Percentiles rank a stretch among this genome's conserved stretches.
These are phyloP conservation scores for Entomyzon cyanotis DNA, from an alignment of 2,113 vertebrate species.

Conservation along the genomic window DNA sequence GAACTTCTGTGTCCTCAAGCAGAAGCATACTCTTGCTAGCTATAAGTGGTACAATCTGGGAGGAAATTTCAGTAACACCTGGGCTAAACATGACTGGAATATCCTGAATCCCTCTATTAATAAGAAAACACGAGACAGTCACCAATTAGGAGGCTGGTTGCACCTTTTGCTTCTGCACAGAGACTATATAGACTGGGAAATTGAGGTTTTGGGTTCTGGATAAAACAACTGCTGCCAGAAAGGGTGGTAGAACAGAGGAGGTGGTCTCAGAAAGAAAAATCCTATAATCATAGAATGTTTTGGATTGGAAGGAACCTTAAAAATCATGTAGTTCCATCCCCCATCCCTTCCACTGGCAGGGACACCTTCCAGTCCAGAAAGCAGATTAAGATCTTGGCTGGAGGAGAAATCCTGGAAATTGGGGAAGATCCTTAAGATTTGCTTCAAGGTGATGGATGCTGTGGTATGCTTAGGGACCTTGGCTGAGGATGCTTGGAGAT, in stretches of 20 bases:
- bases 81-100: background rate
- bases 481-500: background rate
- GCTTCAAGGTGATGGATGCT: background rate
- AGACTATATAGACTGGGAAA: background rate
- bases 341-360: background rate
- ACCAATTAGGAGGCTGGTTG: background rate
- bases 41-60: background rate
- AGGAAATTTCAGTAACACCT: background rate
- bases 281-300: background rate
- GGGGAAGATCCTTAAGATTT: background rate
- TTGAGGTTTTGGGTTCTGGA: background rate
- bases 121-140: background rate
- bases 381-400: background rate
- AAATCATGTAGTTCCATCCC: fast-evolving
- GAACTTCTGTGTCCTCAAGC: background rate
- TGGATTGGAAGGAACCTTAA: background rate
- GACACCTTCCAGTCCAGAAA: background rate
- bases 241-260: background rate
- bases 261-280: background rate
- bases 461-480: background rate
- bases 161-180: background rate
- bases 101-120: background rate
- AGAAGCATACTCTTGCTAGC: background rate
- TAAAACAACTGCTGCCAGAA: background rate
- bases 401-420: background rate